These are phyloP conservation scores for Rhyzopertha dominica DNA, from an alignment of 1,140 invertebrate genomes.

Conservation along the genomic window DNA sequence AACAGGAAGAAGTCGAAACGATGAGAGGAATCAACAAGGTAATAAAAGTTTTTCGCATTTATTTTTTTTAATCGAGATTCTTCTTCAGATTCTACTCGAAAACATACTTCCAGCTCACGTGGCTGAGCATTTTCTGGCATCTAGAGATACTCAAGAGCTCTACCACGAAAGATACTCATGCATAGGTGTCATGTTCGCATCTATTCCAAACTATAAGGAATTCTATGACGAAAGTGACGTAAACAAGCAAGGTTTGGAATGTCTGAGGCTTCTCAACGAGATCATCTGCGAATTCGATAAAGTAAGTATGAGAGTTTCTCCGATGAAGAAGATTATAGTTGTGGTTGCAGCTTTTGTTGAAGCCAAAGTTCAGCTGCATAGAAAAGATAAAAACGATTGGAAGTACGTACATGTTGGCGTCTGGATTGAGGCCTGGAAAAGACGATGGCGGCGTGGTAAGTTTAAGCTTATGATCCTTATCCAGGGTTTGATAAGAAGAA, in stretches of 20 bases:
- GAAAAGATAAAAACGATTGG: slow-evolving; percentile 99
- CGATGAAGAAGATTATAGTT: slow-evolving; percentile 2
- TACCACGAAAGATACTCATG: slow-evolving; percentile 93
- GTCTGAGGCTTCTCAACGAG: slow-evolving; percentile 90
- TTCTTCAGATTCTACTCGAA: slow-evolving; percentile 72
- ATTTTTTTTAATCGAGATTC: slow-evolving; percentile 1
- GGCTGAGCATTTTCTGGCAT: slow-evolving; percentile 83
- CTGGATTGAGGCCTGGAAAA: slow-evolving; percentile 83
- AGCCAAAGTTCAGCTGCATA: slow-evolving; percentile 91
- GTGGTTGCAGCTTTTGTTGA: slow-evolving; percentile 69
- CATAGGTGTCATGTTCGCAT: slow-evolving; percentile 97
- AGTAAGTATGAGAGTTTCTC: slow-evolving; percentile 50
- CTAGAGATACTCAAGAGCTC: slow-evolving; percentile 68
- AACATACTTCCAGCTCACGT: slow-evolving; percentile 97
- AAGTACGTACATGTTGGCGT: slow-evolving; percentile 97
- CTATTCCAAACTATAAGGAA: slow-evolving; percentile 97
- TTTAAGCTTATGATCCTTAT: slow-evolving; percentile 6
- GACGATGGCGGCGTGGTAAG: slow-evolving; percentile 65
- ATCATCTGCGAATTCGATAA: slow-evolving; percentile 99
- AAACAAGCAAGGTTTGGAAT: slow-evolving; percentile 94
- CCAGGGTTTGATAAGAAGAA: too few relatives aligned
- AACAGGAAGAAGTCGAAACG: slow-evolving; percentile 91
- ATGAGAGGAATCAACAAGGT: slow-evolving; percentile 92
- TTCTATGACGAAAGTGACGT: slow-evolving; percentile 98
- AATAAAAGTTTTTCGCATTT: slow-evolving; percentile 14